Base-by-base conservation (phyloP, 2,797 vertebrate species). In the Molossus alvarezi region DNA sequence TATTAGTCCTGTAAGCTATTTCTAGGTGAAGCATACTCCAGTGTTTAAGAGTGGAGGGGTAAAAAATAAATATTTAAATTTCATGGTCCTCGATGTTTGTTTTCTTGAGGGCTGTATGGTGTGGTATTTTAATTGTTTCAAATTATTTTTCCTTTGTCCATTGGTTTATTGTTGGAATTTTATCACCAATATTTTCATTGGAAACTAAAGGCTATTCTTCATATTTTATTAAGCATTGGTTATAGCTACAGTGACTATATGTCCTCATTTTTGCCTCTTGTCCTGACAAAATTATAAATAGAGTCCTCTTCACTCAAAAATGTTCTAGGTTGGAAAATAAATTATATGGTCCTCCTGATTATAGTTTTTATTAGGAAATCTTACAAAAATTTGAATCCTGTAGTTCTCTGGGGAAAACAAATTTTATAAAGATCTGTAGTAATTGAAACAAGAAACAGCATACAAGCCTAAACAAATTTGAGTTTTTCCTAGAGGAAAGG, bases 61-160 rank as follows among this genome's bases (percentile, higher is more conserved):
- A 98, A 99, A 98, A 99, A 99, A 99, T 99, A 99, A 99, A 99
- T 99, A 99, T 99, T 99, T 99, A 99, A 99, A 99, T 99, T 97
- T 97, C 79, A 85, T 25, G 64, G 94, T 86, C 94, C 41, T 85
- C 14, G 82, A 93, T 91, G 95, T 96, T 96, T 96, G 71, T 97
- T 94, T 97, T 88, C 85, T 97, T 83, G 15, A 82, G 23, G 27
- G 33, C 51, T 23, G 18, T 90, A n/a, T 85, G 12, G 21, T 73
- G 7, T 48, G 14, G 4, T 75, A 33, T 83, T 95, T 95, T 85
- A 65, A 48, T 37, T 89, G 29, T 81, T 92, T 96, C 20, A 84
- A 77, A 81, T 84, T 67, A 62, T 92, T 90, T 93, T 14, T 83
- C 11, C 21, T 73, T 86, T 94, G 27, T 27, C 67, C 5, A 84